Conservation (phyloP, 2,797 vertebrate species). For the Tiaroga cobitis region DNA sequence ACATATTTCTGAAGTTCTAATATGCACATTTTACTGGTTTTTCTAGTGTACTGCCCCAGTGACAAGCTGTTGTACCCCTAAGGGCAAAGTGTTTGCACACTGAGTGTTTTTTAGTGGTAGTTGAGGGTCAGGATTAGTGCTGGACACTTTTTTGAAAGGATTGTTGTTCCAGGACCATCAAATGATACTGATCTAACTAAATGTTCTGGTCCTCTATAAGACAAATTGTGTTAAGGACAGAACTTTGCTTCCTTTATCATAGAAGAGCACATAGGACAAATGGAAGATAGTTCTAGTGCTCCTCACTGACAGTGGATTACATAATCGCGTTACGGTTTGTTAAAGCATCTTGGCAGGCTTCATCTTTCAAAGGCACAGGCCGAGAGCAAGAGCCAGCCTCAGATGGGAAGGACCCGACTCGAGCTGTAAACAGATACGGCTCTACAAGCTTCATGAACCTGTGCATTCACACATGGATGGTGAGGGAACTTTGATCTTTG, state of each 20-base stretch:
- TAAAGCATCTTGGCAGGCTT: slow-evolving; percentile 44
- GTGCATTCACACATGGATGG: neutral
- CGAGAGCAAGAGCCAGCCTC: slow-evolving; percentile 25
- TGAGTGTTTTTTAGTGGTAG: neutral
- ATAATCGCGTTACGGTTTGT: slow-evolving; percentile 45
- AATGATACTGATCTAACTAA: neutral
- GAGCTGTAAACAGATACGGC: slow-evolving; percentile 6
- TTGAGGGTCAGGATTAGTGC: neutral
- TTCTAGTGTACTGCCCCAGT: neutral
- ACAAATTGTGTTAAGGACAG: neutral
- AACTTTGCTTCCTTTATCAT: neutral
- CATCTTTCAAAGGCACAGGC: slow-evolving; percentile 41
- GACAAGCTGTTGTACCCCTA: neutral
- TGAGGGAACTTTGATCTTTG: neutral
- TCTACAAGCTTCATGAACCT: neutral
- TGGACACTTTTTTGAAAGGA: neutral
- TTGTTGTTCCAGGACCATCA: neutral
- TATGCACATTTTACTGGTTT: neutral
- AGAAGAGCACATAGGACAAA: neutral
- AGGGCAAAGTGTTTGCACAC: neutral
- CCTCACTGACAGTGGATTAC: slow-evolving; percentile 35
- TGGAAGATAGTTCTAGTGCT: slow-evolving; percentile 19
- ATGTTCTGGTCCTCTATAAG: neutral
- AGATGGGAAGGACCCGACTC: neutral
- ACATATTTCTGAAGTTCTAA: neutral